Base-by-base conservation (phyloP, 2,888 invertebrate species). In the Urechis unicinctus region DNA sequence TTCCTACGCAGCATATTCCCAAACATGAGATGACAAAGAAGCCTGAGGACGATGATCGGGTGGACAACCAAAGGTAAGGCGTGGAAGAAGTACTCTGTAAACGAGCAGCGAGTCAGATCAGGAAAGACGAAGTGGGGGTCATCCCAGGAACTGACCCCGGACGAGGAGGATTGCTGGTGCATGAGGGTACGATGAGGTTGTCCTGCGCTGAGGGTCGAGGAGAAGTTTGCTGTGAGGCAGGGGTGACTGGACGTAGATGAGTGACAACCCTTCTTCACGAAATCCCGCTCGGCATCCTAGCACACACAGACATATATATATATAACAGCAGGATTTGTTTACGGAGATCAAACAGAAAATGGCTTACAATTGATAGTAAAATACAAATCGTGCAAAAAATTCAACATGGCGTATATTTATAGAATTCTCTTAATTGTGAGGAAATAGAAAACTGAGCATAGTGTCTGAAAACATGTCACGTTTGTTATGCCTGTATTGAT, bases 1-100 rank as follows among this genome's bases (percentile, higher is more conserved):
- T 79, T 74, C 56, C 82, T 72, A 9, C 81, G 77, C 41, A 81
- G 77, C 80, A 79, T 78, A 55, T 81, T 81, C 47, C 81, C 81
- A 55, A 83, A 80, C 57, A 83, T 74, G 56, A 82, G 78, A 69
- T 83, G 83, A 57, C 82, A 80, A 30, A 83, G 75, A 48, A 83
- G 75, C 25, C 83, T 74, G 43, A 83, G 71, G 42, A 83, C 73
- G 51, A 83, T 81, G 36, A 83, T 76, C 1, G 83, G 83, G 68
- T 82, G 81, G 51, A 83, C 78, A 9, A 82, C 77, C 61, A 81
- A 74, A 1, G 83, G 82, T 57, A 82, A 74, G 9, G 72, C 71
- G 57, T 70, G 68, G 45, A 76, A 66, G 13, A 77, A 64, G 29
- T 54, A 60, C 49, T 74, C 73, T 17, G 70, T 56, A 56, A 75